Evolutionary conservation across 2,888 invertebrate species (phyloP).

Genomic region (Amblyjoppa fuscipennis): DNA sequence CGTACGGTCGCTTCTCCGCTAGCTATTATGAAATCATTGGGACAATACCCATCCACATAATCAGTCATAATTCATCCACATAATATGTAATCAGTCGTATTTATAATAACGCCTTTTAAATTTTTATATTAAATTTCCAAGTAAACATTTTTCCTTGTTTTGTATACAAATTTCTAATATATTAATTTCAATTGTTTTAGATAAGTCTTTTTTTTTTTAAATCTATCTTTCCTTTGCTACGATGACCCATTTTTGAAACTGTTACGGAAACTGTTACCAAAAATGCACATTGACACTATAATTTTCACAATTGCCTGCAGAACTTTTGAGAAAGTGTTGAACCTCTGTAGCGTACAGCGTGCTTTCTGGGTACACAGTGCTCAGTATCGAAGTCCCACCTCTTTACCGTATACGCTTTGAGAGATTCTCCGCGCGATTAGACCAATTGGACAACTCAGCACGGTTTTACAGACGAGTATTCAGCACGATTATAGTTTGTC

Average conservation of each 20-base stretch:
- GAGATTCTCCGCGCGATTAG: neutral
- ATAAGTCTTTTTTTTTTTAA: neutral
- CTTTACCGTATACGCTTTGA: neutral
- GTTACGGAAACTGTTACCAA: neutral
- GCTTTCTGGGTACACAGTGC: neutral
- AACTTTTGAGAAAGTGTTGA: neutral
- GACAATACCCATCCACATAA: too few relatives aligned
- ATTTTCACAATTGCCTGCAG: neutral
- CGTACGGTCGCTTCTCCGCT: neutral
- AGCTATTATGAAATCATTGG: neutral
- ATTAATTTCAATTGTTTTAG: neutral
- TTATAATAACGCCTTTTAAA: too few relatives aligned
- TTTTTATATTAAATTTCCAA: too few relatives aligned
- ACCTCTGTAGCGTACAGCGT: neutral
- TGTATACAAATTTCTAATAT: neutral
- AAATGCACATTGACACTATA: neutral
- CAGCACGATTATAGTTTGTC: neutral
- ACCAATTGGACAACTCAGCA: conserved; percentile 1
- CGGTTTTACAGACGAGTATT: neutral
- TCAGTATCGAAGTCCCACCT: neutral
- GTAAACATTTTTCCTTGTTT: neutral
- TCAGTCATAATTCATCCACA: too few relatives aligned
- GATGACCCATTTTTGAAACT: neutral
- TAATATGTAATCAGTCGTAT: too few relatives aligned
- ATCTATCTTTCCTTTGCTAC: neutral